Percentiles rank a stretch among this genome's conserved stretches.
phyloP scores from a whole-genome alignment of 2,113 vertebrate species.

The Neopipo cinnamomea region DNA sequence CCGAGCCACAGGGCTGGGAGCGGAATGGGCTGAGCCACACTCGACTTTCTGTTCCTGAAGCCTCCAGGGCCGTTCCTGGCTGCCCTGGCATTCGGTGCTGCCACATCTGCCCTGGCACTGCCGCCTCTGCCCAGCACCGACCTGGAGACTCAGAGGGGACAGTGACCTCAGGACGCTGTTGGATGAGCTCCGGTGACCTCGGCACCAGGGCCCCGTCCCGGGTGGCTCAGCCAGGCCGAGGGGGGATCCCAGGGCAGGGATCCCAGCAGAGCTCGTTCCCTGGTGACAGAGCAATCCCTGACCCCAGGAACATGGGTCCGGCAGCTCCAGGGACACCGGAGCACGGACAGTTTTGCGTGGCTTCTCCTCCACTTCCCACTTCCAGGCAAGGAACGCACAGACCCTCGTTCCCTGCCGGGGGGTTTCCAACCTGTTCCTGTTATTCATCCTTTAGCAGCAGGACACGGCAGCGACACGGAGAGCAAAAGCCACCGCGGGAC shows the following conservation, averaged over 20 bases:
- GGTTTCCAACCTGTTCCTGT: background rate
- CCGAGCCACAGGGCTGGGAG: accelerated
- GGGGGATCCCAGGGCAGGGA: background rate
- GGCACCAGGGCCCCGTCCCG: background rate
- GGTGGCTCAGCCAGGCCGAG: too few species aligned
- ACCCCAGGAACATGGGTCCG: background rate
- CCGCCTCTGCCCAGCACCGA: background rate
- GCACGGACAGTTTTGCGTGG: background rate
- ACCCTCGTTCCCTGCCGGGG: too few species aligned
- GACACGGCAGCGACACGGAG: background rate
- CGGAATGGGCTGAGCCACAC: background rate
- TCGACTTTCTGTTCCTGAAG: accelerated
- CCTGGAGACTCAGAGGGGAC: background rate
- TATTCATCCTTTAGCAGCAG: background rate
- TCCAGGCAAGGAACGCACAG: background rate
- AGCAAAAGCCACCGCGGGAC: background rate
- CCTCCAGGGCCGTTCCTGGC: accelerated
- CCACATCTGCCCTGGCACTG: background rate
- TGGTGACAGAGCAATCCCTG: background rate
- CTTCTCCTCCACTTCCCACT: background rate
- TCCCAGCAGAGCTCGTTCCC: background rate
- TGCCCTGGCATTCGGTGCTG: background rate
- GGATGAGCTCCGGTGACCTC: accelerated
- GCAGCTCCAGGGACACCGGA: background rate
- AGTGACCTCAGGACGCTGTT: background rate